A percentile compares a stretch with the other conserved stretches of the same genome.
These are phyloP conservation scores for Phrynocephalus versicolor DNA, from an alignment of 2,113 vertebrate genomes.

Conservation along the genomic window DNA sequence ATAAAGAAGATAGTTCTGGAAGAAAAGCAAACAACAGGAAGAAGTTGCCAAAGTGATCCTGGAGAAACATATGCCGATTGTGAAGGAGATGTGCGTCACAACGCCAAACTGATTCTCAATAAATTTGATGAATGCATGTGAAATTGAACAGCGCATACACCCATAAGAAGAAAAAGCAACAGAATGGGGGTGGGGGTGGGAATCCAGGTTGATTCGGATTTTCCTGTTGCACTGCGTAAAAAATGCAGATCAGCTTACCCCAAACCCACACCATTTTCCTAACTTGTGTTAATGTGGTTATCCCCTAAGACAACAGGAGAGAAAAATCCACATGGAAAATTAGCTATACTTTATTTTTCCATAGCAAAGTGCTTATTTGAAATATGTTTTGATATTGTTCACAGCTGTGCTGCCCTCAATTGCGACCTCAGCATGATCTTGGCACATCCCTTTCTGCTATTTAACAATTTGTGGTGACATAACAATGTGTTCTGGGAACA, in stretches of 20 bases:
- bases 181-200: too few species aligned
- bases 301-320: too few species aligned
- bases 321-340: background rate
- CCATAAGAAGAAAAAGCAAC: too few species aligned
- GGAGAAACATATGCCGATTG: background rate
- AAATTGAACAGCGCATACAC: too few species aligned
- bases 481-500: background rate
- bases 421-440: too few species aligned
- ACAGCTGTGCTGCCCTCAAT: background rate
- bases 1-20: background rate
- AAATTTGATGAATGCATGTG: background rate
- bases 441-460: background rate
- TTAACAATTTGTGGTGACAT: background rate
- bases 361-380: background rate
- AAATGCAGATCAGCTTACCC: too few species aligned
- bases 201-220: too few species aligned
- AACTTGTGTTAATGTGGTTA: too few species aligned
- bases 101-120: background rate
- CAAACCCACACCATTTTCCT: too few species aligned
- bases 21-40: too few species aligned
- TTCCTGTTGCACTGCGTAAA: too few species aligned
- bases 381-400: background rate
- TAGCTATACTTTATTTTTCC: background rate
- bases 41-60: background rate
- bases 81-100: background rate